phyloP scores from a whole-genome alignment of 2,113 vertebrate species.

The Orycteropus afer region DNA sequence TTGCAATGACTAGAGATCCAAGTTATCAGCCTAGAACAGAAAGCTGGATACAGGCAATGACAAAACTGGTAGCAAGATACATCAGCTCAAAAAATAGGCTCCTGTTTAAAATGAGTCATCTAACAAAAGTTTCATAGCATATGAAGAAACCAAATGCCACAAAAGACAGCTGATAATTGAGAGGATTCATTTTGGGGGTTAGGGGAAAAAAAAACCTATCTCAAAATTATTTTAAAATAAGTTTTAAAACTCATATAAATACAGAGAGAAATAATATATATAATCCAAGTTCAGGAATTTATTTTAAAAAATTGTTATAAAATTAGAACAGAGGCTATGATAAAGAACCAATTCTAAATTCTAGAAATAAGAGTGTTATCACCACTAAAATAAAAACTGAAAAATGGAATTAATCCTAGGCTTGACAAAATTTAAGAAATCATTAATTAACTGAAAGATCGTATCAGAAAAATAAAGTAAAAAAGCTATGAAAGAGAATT shows the following conservation, averaged over 20 bases:
- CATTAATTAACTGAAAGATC: not conserved
- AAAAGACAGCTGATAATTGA: not conserved
- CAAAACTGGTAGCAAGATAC: not conserved
- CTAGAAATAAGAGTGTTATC: not conserved
- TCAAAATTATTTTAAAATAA: not conserved
- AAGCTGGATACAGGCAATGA: not conserved
- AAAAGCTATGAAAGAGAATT: not conserved
- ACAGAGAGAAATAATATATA: not conserved
- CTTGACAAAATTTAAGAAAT: not conserved
- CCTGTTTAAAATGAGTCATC: not conserved
- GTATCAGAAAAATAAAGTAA: not conserved
- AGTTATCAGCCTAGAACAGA: not conserved
- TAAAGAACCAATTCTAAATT: not conserved
- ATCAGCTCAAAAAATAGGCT: not conserved
- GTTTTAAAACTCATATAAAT: not conserved
- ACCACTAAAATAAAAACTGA: not conserved
- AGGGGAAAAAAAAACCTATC: not conserved
- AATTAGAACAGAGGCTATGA: not conserved
- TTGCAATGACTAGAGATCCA: not conserved
- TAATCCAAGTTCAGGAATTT: conserved; percentile 4
- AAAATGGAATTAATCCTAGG: not conserved
- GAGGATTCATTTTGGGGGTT: not conserved
- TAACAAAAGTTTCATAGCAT: not conserved
- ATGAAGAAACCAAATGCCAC: not conserved
- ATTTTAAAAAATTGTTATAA: conserved; percentile 9